These are phyloP conservation scores for Mirza zaza DNA, from an alignment of 2,113 vertebrate genomes.

Conservation along the genomic window DNA sequence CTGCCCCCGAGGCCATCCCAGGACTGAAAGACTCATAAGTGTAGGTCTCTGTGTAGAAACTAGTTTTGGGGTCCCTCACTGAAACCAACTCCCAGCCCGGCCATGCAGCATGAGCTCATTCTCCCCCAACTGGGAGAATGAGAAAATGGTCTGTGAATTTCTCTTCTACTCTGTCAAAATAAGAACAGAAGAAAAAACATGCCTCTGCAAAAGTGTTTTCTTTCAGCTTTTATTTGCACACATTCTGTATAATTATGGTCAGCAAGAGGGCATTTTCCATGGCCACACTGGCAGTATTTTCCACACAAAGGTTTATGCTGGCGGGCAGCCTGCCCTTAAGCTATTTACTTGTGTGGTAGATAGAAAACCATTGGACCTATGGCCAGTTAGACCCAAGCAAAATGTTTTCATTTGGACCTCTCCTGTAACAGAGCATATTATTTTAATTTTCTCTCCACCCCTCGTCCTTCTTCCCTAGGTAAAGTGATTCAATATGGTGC, in stretches of 20 bases:
- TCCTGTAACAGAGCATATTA: conserved; percentile 45
- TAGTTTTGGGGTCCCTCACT: background rate
- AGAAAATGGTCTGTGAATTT: conserved; percentile 70
- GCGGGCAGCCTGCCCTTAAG: conserved; percentile 59
- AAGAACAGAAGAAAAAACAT: conserved; percentile 54
- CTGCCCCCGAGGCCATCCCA: background rate
- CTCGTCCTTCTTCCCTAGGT: conserved; percentile 33
- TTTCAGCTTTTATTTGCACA: conserved; percentile 78
- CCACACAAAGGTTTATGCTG: conserved; percentile 76
- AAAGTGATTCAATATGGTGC: conserved; percentile 60
- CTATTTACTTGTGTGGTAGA: conserved; percentile 69
- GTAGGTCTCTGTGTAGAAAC: conserved; percentile 1
- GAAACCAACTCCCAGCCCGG: conserved; percentile 19
- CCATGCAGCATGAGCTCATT: conserved; percentile 52
- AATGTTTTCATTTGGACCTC: conserved; percentile 58
- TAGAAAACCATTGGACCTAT: conserved; percentile 66
- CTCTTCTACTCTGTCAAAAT: conserved; percentile 68
- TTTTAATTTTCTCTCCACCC: conserved; percentile 56
- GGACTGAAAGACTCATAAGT: background rate
- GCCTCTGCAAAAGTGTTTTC: conserved; percentile 66
- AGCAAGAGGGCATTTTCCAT: conserved; percentile 76
- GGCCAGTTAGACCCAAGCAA: conserved; percentile 61
- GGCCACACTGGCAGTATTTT: conserved; percentile 70
- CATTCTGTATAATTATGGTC: conserved; percentile 76
- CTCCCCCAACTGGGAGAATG: conserved; percentile 47